Base-by-base conservation (phyloP, 2,797 vertebrate species). In the Lerista edwardsae region DNA sequence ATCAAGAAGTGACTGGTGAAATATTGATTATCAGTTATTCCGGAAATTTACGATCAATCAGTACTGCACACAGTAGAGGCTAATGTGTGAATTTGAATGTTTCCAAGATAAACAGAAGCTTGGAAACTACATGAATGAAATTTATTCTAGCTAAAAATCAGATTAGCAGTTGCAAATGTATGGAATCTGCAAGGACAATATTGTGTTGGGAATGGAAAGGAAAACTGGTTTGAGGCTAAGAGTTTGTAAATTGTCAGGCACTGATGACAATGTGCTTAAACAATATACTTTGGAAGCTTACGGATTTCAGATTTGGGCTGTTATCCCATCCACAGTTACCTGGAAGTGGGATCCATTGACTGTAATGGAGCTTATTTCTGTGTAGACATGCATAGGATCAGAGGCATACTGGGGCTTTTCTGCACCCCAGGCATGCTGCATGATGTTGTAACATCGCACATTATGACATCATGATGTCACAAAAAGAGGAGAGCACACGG, bases 151-250 rank as follows among this genome's bases (percentile, higher is more conserved):
- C 31, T 39, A 39, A 47, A 86, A 86, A 86, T 69, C 21, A 39
- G 41, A 77, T 86, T 72, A 76, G 39, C 65, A 71, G 82, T 51
- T n/a, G 31, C 47, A 67, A 82, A 86, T 44, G 57, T 84, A 23
- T 64, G 67, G 59, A 51, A 78, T 78, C 41, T 57, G 10, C 59
- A 44, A 51, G 14, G 44, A 39, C 39, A 67, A 77, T 57, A 34
- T 59, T 34, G n/a, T 73, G 6, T 1, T 73, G 34, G 72, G 76
- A 78, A 82, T 73, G 47, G 29, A 59, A 82, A 64, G 17, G 55
- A 59, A 64, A 82, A 41, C 23, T 64, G 69, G 55, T 61, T 15
- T 73, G 67, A n/a, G 31, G 71, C 67, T 36, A 72, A 36, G 39
- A 78, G 55, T 57, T 51, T 62, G 55, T 44, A 72, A 67, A 29